These are phyloP conservation scores for Anolis carolinensis DNA, from an alignment of 2,113 vertebrate species.

Conservation along the genomic window DNA sequence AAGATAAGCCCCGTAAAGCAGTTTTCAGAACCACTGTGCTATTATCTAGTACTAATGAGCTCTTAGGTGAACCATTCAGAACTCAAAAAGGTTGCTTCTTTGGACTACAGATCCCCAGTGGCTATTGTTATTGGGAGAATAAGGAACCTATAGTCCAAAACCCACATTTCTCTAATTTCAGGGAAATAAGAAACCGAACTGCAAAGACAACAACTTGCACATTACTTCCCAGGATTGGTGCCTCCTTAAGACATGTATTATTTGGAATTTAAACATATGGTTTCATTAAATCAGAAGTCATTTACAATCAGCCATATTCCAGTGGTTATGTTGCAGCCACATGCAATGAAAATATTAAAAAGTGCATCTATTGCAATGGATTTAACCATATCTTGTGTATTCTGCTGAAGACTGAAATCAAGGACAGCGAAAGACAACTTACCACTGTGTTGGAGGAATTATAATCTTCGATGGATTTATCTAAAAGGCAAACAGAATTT, in stretches of 20 bases:
- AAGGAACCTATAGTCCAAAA: too few relatives aligned
- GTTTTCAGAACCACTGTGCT: background rate
- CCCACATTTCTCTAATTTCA: background rate
- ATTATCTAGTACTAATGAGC: constrained; percentile 1
- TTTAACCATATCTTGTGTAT: background rate
- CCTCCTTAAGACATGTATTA: background rate
- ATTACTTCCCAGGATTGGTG: background rate
- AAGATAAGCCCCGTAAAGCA: background rate
- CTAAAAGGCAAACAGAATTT: constrained; percentile 69
- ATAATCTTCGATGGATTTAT: constrained; percentile 89
- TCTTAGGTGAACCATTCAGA: background rate
- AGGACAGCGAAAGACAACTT: constrained; percentile 62
- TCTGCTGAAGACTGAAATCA: background rate
- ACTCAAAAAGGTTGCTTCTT: too few relatives aligned
- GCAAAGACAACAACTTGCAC: too few relatives aligned
- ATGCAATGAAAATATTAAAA: background rate
- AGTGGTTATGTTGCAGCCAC: background rate
- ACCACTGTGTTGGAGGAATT: constrained; percentile 86
- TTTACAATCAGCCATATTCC: background rate
- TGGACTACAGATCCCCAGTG: too few relatives aligned
- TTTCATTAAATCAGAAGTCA: background rate
- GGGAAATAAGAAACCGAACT: background rate
- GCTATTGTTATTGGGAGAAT: too few relatives aligned
- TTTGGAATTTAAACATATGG: background rate
- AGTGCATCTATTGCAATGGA: too few relatives aligned